phyloP scores from a whole-genome alignment of 2,113 vertebrate species.

The Gracilinanus agilis region DNA sequence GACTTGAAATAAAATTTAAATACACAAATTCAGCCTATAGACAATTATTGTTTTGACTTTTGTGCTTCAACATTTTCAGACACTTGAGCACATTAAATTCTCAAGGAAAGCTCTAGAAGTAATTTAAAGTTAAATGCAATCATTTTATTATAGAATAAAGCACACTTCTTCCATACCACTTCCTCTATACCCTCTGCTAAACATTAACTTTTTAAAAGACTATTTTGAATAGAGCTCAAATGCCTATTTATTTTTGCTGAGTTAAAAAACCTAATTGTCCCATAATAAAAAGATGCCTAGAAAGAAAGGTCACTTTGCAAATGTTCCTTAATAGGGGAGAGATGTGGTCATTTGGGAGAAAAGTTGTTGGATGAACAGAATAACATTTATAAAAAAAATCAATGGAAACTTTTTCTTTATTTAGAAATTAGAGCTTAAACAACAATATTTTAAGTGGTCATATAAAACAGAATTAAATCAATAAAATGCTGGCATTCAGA shows the following conservation, averaged over 20 bases:
- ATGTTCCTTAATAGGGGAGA: conserved; percentile 24
- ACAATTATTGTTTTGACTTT: conserved; percentile 35
- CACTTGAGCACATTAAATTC: neutral
- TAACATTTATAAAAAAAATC: conserved; percentile 11
- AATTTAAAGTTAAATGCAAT: conserved; percentile 26
- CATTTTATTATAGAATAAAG: conserved; percentile 23
- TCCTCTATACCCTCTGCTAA: neutral
- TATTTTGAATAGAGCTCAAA: neutral
- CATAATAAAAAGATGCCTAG: neutral
- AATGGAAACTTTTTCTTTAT: neutral
- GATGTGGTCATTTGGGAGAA: conserved; percentile 26
- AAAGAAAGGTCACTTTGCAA: conserved; percentile 31
- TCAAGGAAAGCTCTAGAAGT: neutral
- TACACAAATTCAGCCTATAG: neutral
- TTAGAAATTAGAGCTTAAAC: conserved; percentile 1
- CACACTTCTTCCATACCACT: conserved; percentile 7
- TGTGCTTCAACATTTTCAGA: neutral
- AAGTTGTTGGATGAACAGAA: conserved; percentile 9
- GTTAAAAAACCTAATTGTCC: conserved; percentile 18
- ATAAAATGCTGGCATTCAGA: conserved; percentile 39
- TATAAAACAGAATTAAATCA: neutral
- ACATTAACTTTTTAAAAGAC: conserved; percentile 7
- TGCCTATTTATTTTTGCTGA: conserved; percentile 48
- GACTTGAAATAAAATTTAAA: neutral
- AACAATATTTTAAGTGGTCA: neutral